phyloP scores from a whole-genome alignment of 1,140 invertebrate species.

The Psilanteris sp. region DNA sequence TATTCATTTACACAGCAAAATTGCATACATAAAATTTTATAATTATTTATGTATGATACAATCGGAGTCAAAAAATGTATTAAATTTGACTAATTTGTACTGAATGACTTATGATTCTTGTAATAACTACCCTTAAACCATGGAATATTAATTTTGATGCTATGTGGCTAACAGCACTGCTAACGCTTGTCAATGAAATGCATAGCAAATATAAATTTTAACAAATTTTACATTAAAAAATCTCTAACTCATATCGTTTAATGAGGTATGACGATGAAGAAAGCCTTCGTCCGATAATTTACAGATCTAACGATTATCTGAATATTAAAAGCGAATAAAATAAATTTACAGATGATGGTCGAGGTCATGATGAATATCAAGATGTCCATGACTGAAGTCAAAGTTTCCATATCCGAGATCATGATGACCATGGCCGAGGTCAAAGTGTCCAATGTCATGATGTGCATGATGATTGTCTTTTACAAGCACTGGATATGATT shows the following conservation, averaged over 20 bases:
- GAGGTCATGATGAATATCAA: background rate
- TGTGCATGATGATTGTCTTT: conserved; percentile 64
- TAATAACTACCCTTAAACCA: conserved; percentile 27
- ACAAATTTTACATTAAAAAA: too few species aligned
- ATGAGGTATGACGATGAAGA: conserved; percentile 50
- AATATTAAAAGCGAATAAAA: background rate
- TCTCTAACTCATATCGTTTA: conserved; percentile 27
- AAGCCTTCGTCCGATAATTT: background rate
- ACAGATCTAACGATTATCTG: conserved; percentile 2
- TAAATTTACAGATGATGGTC: background rate
- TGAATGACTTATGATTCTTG: conserved; percentile 11
- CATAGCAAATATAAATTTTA: conserved; percentile 16
- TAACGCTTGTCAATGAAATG: conserved; percentile 29
- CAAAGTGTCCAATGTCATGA: conserved; percentile 60
- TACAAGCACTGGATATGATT: conserved; percentile 81
- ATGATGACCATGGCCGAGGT: background rate
- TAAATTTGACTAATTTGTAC: conserved; percentile 42
- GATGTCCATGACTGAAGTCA: conserved; percentile 11
- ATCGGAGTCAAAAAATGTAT: conserved; percentile 41
- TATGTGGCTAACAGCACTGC: conserved; percentile 7
- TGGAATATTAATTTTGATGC: conserved; percentile 12
- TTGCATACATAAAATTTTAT: conserved; percentile 26
- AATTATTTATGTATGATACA: conserved; percentile 48
- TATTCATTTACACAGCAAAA: conserved; percentile 62
- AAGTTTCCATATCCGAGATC: conserved; percentile 10